phyloP scores from a whole-genome alignment of 2,888 invertebrate species.

The Drosophila gaucha region DNA sequence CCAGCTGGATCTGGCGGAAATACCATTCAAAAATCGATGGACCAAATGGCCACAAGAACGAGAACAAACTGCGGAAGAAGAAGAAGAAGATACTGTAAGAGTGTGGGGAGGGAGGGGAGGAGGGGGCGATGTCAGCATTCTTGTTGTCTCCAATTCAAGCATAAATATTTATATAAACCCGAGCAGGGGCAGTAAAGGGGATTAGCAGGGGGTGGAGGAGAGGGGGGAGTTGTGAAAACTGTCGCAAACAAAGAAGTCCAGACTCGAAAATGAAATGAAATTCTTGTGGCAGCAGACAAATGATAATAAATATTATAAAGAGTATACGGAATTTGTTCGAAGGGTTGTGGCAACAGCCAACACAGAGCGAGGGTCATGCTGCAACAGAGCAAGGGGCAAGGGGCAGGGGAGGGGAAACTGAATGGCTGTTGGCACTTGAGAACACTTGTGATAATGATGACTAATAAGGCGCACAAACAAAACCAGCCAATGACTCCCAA shows the following conservation, averaged over 20 bases:
- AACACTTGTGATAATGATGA: constrained; percentile 80
- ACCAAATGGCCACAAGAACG: constrained; percentile 11
- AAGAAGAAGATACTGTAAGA: background rate
- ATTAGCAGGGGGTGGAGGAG: constrained; percentile 1
- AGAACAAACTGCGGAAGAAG: background rate
- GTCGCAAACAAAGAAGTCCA: constrained; percentile 19
- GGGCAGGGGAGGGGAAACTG: background rate
- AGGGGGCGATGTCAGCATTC: constrained; percentile 32
- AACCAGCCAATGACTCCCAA: constrained; percentile 32
- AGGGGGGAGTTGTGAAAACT: background rate
- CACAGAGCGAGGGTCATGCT: background rate
- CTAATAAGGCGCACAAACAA: constrained; percentile 76
- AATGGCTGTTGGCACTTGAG: constrained; percentile 52
- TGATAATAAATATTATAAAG: constrained; percentile 71
- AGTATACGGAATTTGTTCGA: constrained; percentile 14
- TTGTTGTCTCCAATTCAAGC: constrained; percentile 53
- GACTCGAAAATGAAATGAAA: constrained; percentile 54
- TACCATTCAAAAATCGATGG: constrained; percentile 17
- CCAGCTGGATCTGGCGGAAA: constrained; percentile 12
- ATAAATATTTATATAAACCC: constrained; percentile 71
- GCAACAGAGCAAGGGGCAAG: background rate
- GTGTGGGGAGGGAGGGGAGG: background rate
- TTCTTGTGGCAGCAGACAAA: constrained; percentile 65
- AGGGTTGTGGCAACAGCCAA: background rate
- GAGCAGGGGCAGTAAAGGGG: background rate